These are phyloP conservation scores for Psophia crepitans DNA, from an alignment of 2,113 vertebrate genomes.

Conservation along the genomic window DNA sequence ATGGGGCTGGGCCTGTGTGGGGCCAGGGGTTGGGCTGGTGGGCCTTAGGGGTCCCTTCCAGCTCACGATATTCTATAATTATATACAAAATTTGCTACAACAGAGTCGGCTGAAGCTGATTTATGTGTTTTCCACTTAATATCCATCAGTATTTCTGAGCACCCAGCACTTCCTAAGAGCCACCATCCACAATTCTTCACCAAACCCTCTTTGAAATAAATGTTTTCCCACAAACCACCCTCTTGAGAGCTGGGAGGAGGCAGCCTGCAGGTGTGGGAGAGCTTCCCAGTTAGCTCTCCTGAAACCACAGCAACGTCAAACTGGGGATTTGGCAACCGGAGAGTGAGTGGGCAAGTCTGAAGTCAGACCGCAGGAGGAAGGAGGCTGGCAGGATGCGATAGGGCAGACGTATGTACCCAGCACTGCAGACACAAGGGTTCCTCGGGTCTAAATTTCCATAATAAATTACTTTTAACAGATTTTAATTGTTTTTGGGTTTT, in stretches of 20 bases:
- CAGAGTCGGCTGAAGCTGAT: background rate
- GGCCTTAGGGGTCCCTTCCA: too few species aligned
- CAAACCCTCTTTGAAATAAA: background rate
- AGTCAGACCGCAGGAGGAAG: background rate
- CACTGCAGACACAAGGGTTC: fast-evolving
- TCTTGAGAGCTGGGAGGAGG: background rate
- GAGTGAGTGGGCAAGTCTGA: background rate
- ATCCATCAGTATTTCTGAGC: background rate
- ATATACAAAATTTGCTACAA: background rate
- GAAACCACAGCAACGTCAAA: background rate
- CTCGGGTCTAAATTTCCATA: fast-evolving
- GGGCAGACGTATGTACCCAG: background rate
- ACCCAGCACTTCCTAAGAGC: background rate
- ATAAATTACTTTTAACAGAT: background rate
- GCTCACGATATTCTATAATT: too few species aligned
- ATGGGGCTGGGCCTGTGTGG: too few species aligned
- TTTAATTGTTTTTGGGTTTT: fast-evolving
- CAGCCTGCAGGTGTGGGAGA: background rate
- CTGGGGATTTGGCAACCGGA: background rate
- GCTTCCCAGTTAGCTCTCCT: background rate
- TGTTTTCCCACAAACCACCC: background rate
- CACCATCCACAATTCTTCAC: background rate
- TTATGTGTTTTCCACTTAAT: background rate
- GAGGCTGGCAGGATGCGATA: background rate
- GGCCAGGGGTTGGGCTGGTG: too few species aligned